Base-by-base conservation (phyloP, 2,113 vertebrate species). In the Nerophis ophidion region DNA sequence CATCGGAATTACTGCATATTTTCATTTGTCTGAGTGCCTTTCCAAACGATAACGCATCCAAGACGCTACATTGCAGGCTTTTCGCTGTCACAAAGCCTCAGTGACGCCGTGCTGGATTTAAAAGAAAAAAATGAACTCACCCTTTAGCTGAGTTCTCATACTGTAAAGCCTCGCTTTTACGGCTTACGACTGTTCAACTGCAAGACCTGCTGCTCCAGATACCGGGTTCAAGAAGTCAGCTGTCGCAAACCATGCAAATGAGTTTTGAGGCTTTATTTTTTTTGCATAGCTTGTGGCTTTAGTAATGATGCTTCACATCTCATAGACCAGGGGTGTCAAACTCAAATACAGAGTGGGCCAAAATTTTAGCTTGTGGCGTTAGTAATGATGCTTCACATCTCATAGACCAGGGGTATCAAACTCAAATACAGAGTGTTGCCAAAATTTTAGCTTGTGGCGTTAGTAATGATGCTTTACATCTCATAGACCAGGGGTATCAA, bases 1-100 rank as follows among this genome's bases (percentile, higher is more conserved):
- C 17, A 9, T 15, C 13, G 59, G 55, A 73, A 82, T 81, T 74
- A 79, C 35, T 33, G 40, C 1, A 62, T 46, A 14, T 75, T 77
- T 80, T 65, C 70, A 85, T 81, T 79, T 69, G 67, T 61, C 17
- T 17, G 50, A 75, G 66, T 75, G 69, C 75, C 35, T 64, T 69
- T 69, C n/a, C 40, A 70, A 67, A 66, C 68, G 13, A 14, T 17
- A 58, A 59, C 68, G 60, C 50, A 42, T 61, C 64, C 16, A 65
- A 74, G 55, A 65, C 53, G 57, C 47, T 49, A 33, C 17, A 42
- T 52, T 36, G 56, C 42, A 26, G 38, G 9, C 12, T 57, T 57
- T 72, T 66, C 47, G 9, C 48, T 61, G 48, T 58, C 70, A 48
- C 15, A 9, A 6, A 48, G 61, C 69, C 70, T 63, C 13, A 45